Evolutionary conservation across 2,888 invertebrate genomes (phyloP).

Genomic region (Prosopocoilus inquinatus): DNA sequence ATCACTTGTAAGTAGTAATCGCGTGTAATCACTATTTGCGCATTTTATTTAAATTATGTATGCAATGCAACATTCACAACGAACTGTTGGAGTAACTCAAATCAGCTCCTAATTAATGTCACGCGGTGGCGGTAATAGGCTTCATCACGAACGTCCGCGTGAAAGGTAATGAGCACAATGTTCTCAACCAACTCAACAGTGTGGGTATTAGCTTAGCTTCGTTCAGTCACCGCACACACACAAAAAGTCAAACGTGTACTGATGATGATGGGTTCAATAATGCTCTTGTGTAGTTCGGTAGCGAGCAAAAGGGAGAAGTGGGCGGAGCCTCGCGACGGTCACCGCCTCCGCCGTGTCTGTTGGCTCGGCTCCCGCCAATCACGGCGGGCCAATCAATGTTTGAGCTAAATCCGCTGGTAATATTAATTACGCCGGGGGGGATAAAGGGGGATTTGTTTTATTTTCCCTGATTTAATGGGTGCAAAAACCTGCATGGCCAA

Average conservation of each 20-base stretch:
- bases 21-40: not conserved
- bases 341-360: conserved; percentile 31
- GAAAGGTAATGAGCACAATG: too few species aligned
- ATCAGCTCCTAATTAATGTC: too few species aligned
- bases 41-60: not conserved
- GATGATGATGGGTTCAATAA: conserved; percentile 15
- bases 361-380: conserved; percentile 32
- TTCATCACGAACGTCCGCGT: too few species aligned
- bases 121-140: too few species aligned
- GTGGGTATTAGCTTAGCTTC: too few species aligned
- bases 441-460: conserved; percentile 16
- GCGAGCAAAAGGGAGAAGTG: conserved; percentile 26
- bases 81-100: too few species aligned
- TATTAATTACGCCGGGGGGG: conserved; percentile 28
- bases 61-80: not conserved
- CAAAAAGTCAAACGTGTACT: conserved; percentile 32
- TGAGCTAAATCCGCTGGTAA: conserved; percentile 30
- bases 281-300: conserved; percentile 9
- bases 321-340: conserved; percentile 27
- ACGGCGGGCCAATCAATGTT: conserved; percentile 28
- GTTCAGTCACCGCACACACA: conserved; percentile 18
- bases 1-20: not conserved
- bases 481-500: conserved; percentile 9
- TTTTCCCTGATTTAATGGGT: conserved; percentile 13
- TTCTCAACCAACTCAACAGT: too few species aligned